Percentiles rank a stretch among this genome's conserved stretches.
Conservation (phyloP, 2,888 invertebrate species). For the Eugnorisma glareosa region DNA sequence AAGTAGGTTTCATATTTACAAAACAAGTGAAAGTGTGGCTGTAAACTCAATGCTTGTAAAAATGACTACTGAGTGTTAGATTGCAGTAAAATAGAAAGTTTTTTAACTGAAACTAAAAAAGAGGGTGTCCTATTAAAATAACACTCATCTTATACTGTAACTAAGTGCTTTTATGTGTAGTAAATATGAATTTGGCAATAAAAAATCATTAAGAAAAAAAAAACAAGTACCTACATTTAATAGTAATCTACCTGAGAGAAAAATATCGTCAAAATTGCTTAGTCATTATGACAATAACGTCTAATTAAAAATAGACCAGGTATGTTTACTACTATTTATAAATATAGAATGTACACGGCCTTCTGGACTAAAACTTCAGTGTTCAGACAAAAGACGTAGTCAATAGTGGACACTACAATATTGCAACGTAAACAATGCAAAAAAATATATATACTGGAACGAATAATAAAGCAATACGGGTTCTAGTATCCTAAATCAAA, state of each 20-base stretch:
- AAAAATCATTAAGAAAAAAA: neutral
- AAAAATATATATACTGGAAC: conserved; percentile 67
- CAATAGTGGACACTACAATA: conserved; percentile 68
- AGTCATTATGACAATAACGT: conserved; percentile 48
- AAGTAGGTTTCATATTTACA: conserved; percentile 34
- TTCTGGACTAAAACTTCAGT: conserved; percentile 54
- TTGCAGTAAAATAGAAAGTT: conserved; percentile 44
- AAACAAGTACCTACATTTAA: conserved; percentile 4
- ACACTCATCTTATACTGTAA: neutral
- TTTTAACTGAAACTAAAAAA: neutral
- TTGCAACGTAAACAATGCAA: conserved; percentile 62
- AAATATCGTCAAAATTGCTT: conserved; percentile 44
- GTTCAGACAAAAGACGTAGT: conserved; percentile 57
- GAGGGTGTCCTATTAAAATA: neutral
- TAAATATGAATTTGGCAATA: neutral
- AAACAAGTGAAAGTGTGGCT: conserved; percentile 47
- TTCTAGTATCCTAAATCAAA: conserved; percentile 62
- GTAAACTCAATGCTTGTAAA: conserved; percentile 26
- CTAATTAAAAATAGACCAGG: conserved; percentile 32
- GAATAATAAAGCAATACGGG: conserved; percentile 29
- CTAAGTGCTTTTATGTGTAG: neutral
- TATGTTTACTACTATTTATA: conserved; percentile 40
- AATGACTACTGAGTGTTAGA: conserved; percentile 21
- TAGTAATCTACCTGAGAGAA: conserved; percentile 1
- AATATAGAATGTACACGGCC: conserved; percentile 58